A percentile compares a stretch with the other conserved stretches of the same genome.
These are phyloP conservation scores for Blastomussa wellsi DNA, from an alignment of 92 coral and sea anemone genomes.

Conservation along the genomic window DNA sequence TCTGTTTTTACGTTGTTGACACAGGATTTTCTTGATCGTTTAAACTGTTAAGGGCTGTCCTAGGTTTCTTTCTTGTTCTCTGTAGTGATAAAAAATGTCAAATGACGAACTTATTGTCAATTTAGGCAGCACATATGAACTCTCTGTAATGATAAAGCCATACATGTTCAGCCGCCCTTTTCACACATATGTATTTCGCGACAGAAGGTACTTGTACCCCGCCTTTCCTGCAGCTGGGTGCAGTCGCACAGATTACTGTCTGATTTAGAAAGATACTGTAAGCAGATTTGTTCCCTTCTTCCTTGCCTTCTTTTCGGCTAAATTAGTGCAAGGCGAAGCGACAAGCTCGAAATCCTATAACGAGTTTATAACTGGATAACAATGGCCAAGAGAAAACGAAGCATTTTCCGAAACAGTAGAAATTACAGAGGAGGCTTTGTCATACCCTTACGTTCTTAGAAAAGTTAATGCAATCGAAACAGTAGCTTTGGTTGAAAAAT, in stretches of 20 bases:
- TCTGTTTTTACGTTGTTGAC: neutral
- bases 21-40: neutral
- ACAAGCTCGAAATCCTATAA: slow-evolving; percentile 20
- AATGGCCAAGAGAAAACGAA: slow-evolving; percentile 6
- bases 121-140: neutral
- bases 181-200: neutral
- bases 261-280: neutral
- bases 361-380: slow-evolving; percentile 1
- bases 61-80: neutral
- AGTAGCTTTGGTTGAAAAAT: slow-evolving; percentile 10
- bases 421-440: neutral
- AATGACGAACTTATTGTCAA: neutral
- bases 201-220: neutral
- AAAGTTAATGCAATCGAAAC: neutral
- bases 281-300: slow-evolving; percentile 17
- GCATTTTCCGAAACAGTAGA: neutral
- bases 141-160: neutral
- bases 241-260: neutral
- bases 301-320: neutral
- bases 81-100: neutral
- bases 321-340: neutral
- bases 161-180: neutral
- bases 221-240: neutral
- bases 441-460: neutral
- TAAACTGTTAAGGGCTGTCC: neutral